These are phyloP conservation scores for Alsophila aescularia DNA, from an alignment of 2,888 invertebrate species.

Conservation along the genomic window DNA sequence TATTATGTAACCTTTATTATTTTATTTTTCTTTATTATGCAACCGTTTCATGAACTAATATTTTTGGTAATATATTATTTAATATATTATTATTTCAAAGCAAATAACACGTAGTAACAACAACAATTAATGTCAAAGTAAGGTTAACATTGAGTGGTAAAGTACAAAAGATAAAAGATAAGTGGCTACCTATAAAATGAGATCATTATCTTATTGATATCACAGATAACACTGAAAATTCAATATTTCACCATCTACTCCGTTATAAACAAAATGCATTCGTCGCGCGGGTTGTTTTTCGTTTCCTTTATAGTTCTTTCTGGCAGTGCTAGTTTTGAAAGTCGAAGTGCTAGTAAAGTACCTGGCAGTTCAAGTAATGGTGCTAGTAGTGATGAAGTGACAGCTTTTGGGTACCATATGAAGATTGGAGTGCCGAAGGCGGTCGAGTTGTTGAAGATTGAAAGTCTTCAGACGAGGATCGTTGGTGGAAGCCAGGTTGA, in stretches of 20 bases:
- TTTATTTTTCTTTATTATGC: no score
- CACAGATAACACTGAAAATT: conserved; percentile 4
- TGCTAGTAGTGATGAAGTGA: conserved; percentile 17
- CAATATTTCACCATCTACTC: not conserved
- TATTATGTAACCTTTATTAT: no score
- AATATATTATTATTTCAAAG: no score
- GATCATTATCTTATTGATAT: conserved; percentile 13
- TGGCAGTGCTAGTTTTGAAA: conserved; percentile 7
- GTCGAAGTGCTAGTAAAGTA: not conserved
- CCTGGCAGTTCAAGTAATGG: conserved; percentile 8
- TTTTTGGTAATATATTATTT: no score
- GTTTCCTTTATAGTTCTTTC: conserved; percentile 9
- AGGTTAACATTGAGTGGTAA: not conserved
- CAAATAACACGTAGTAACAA: no score
- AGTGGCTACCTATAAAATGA: conserved; percentile 8
- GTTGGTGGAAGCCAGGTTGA: conserved; percentile 57
- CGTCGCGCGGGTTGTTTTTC: not conserved
- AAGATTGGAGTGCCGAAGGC: conserved; percentile 60
- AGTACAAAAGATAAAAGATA: conserved; percentile 16
- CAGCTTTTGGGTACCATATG: conserved; percentile 52
- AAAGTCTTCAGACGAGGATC: conserved; percentile 47
- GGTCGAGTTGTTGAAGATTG: conserved; percentile 37
- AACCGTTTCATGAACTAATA: no score
- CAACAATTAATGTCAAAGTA: not conserved
- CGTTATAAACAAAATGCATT: conserved; percentile 6